Percentiles rank a stretch among this genome's conserved stretches.
Conservation (phyloP, 2,797 vertebrate species). For the Threskiornis aethiopicus region DNA sequence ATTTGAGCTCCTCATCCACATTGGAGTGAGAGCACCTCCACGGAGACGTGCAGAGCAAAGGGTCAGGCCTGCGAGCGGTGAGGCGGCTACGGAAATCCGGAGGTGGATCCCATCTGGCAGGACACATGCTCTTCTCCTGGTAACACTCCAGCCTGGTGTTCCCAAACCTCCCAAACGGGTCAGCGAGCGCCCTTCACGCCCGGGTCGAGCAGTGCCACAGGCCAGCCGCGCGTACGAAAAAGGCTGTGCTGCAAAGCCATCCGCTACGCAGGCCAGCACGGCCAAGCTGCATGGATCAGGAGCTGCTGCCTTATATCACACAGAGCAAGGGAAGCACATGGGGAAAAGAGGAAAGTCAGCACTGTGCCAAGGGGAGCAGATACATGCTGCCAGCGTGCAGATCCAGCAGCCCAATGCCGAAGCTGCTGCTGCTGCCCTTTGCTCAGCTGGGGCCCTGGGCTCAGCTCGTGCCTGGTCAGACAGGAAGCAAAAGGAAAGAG, state of each 20-base stretch:
- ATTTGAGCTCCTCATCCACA: not conserved
- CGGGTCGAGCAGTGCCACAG: not conserved
- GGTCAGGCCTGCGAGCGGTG: not conserved
- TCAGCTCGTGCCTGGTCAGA: not conserved
- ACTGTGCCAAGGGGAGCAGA: not conserved
- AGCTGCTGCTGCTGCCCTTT: not conserved
- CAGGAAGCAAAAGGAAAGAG: constrained; percentile 46
- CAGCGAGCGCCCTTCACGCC: not conserved
- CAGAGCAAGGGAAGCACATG: not conserved
- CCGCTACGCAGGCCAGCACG: not conserved
- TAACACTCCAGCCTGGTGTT: not conserved
- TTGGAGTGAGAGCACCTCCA: not conserved
- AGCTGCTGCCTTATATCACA: not conserved
- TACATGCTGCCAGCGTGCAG: not conserved
- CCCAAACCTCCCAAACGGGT: not conserved
- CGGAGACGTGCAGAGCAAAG: not conserved
- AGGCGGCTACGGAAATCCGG: not conserved
- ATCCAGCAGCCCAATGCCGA: not conserved
- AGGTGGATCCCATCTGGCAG: not conserved
- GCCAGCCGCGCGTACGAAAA: rapidly evolving
- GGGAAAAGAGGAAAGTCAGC: not conserved
- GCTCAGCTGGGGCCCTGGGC: not conserved
- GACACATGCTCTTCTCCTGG: not conserved
- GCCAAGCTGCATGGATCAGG: not conserved
- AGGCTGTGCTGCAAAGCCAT: not conserved